Evolutionary conservation across 2,888 invertebrate species (phyloP), one percentile per base, ranked within the genome.

Genomic region (Bombyx huttoni): DNA sequence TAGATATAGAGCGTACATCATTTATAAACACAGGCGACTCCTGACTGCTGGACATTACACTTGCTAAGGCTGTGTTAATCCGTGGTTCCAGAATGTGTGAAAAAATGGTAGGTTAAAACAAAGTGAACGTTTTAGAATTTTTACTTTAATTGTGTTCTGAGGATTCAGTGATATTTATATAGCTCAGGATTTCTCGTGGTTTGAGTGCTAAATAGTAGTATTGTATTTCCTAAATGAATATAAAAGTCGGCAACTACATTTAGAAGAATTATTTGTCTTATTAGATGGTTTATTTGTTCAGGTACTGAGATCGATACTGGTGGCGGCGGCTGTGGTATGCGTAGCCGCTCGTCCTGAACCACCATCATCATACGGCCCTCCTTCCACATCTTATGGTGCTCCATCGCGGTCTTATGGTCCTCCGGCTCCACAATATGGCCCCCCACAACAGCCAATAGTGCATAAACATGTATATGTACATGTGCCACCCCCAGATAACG

Each of bases 401-500:
- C 75, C 76, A 34, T 68, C 79, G 47, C 74, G 79, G 51, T 78
- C 80, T 46, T 90, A 90, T 64, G 89, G 90, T 12, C 80, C 90
- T 0, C 92, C 92, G 2, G 79, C 89, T 3, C 90, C 91, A 3
- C 91, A 91, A 63, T 94, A 94, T 66, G 94, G 94, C 13, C 91
- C 93, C 8, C 94, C 94, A 0, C 88, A 90, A 57, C 92, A 92
- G 54, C 94, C 95, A 52, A 93, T 94, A 47, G 92, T 96, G 51
- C 96, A 96, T 81, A 96, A 96, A 74, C 96, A 96, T 75, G 96
- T 96, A 12, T 96, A 96, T 84, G 96, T 96, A 13, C 96, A 96
- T 78, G 95, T 96, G 13, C 96, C 96, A 50, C 96, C 96, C 53
- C 95, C 96, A 67, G 96, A 96, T 78, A 93, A 93, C 35, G 95